These are phyloP conservation scores for Lasioglossum baleicum DNA, from an alignment of 1,140 invertebrate species.

Conservation along the genomic window DNA sequence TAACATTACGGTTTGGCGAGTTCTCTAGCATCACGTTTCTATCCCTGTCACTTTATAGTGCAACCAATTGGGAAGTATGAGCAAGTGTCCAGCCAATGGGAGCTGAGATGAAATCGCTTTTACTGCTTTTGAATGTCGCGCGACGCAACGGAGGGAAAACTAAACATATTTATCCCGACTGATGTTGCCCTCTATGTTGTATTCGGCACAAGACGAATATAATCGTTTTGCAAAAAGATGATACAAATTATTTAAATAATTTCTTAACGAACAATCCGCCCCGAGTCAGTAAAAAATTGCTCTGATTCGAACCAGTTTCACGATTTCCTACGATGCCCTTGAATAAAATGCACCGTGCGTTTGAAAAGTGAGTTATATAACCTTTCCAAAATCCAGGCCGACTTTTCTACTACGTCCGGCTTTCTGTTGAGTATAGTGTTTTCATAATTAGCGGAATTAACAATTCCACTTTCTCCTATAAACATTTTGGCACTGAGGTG, in stretches of 20 bases:
- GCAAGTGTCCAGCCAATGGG: too few relatives aligned
- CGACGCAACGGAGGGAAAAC: not conserved
- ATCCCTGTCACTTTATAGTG: too few relatives aligned
- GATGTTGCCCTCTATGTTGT: not conserved
- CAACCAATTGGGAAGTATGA: too few relatives aligned
- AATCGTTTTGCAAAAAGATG: not conserved
- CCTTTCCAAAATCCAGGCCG: not conserved
- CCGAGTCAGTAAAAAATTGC: not conserved
- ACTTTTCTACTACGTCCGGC: not conserved
- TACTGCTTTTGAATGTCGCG: too few relatives aligned
- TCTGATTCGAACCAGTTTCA: not conserved
- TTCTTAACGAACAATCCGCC: not conserved
- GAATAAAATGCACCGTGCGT: slow-evolving; percentile 12
- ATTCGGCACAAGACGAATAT: not conserved
- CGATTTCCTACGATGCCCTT: not conserved
- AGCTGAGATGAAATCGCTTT: too few relatives aligned
- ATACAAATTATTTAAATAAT: not conserved
- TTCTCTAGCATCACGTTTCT: too few relatives aligned
- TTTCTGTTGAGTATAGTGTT: not conserved
- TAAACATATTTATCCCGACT: not conserved
- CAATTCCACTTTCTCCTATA: too few relatives aligned
- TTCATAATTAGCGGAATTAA: not conserved
- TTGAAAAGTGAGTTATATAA: slow-evolving; percentile 43
- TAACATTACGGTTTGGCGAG: too few relatives aligned
- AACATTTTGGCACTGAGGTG: not conserved